These are phyloP conservation scores for Cheilosia vulpina DNA, from an alignment of 2,888 invertebrate species.

Conservation along the genomic window DNA sequence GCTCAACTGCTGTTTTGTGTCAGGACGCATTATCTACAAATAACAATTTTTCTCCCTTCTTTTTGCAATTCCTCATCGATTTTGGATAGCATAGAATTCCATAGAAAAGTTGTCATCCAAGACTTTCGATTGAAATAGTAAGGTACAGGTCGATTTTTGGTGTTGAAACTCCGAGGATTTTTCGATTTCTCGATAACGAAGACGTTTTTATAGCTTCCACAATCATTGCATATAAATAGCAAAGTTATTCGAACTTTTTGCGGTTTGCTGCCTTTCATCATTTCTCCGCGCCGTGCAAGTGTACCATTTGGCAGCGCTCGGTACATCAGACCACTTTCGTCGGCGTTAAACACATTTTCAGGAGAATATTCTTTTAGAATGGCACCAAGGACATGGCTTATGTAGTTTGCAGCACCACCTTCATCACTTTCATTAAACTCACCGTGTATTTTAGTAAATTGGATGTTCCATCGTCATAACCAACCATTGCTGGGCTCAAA, in stretches of 20 bases:
- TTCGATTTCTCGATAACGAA: no score
- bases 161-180: no score
- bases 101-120: conserved; percentile 2
- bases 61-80: background rate
- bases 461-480: conserved; percentile 9
- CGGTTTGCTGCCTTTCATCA: no score
- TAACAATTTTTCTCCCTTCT: background rate
- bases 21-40: background rate
- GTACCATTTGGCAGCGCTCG: no score
- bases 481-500: conserved; percentile 6
- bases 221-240: no score
- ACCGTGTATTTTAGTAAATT: background rate
- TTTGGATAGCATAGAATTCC: background rate
- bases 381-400: conserved; percentile 2
- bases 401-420: conserved; percentile 3
- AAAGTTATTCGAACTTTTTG: no score
- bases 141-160: background rate
- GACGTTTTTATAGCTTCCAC: no score
- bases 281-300: no score
- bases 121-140: background rate
- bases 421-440: conserved; percentile 5
- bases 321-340: no score
- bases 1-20: background rate
- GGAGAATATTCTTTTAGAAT: background rate
- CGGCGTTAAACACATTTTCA: no score